Conservation (phyloP, 2,797 vertebrate genomes). For the Tenualosa thibaudeaui region DNA sequence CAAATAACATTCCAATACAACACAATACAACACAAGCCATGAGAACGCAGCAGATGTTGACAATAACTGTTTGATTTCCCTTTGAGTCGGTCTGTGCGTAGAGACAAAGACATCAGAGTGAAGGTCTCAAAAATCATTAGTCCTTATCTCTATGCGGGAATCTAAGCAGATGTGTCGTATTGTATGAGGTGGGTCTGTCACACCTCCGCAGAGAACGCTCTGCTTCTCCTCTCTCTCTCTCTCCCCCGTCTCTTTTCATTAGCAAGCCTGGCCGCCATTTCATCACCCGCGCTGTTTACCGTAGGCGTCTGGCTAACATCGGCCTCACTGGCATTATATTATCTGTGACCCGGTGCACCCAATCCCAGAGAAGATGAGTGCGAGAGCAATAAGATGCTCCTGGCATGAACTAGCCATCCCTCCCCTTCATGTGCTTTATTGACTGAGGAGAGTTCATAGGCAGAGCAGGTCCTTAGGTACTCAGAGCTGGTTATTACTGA, state of each 20-base stretch:
- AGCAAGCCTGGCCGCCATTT: neutral
- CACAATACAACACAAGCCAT: neutral
- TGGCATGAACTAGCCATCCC: neutral
- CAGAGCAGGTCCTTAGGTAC: neutral
- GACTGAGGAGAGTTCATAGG: neutral
- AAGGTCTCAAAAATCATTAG: slow-evolving; percentile 13
- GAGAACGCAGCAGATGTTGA: neutral
- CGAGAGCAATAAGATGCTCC: neutral
- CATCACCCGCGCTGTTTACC: neutral
- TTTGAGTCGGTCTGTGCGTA: neutral
- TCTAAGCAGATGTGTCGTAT: neutral
- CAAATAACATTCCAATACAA: neutral
- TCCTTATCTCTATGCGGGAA: neutral
- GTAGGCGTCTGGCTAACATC: neutral
- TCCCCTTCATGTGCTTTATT: neutral
- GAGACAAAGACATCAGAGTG: neutral
- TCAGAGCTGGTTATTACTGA: neutral
- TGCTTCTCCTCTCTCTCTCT: no score
- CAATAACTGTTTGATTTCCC: neutral
- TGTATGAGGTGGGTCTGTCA: neutral
- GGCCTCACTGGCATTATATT: neutral
- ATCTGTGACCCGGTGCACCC: neutral
- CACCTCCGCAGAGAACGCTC: neutral
- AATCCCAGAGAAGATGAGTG: neutral
- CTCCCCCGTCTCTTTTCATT: neutral